These are phyloP conservation scores for Lasiurus cinereus DNA, from an alignment of 2,113 vertebrate species.

Conservation along the genomic window DNA sequence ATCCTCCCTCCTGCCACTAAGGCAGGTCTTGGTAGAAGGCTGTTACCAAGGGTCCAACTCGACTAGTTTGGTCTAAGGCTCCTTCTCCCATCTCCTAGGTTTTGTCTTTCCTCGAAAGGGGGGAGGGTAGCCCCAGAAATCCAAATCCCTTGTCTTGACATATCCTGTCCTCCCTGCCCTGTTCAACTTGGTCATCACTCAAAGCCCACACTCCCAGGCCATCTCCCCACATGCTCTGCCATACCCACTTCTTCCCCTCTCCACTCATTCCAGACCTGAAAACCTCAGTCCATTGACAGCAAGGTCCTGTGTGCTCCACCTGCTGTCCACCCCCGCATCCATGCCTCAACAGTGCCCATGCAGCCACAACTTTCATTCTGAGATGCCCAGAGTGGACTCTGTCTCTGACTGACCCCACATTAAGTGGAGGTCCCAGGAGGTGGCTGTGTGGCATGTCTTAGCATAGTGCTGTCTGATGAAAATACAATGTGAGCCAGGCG, in stretches of 20 bases:
- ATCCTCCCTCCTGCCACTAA: too few relatives aligned
- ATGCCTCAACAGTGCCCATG: background rate
- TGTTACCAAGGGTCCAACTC: too few relatives aligned
- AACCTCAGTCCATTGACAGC: background rate
- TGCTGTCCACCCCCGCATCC: too few relatives aligned
- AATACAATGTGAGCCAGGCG: background rate
- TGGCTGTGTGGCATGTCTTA: fast-evolving
- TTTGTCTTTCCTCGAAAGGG: background rate
- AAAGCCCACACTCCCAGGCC: background rate
- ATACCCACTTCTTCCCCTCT: background rate
- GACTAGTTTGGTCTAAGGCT: background rate
- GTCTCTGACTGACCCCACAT: background rate
- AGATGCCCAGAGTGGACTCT: fast-evolving
- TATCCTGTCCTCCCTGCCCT: background rate
- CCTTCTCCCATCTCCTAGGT: background rate
- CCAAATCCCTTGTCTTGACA: background rate
- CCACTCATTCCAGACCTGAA: background rate
- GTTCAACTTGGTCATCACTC: background rate
- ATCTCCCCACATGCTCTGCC: too few relatives aligned
- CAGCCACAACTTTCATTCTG: background rate
- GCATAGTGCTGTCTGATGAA: background rate
- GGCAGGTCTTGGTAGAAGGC: background rate
- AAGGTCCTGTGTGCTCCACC: background rate
- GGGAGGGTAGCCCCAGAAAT: background rate
- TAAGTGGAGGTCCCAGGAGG: background rate